These are phyloP conservation scores for Apostichopus leukothele DNA, from an alignment of 53 echinoderm and acorn worm genomes.

Conservation along the genomic window DNA sequence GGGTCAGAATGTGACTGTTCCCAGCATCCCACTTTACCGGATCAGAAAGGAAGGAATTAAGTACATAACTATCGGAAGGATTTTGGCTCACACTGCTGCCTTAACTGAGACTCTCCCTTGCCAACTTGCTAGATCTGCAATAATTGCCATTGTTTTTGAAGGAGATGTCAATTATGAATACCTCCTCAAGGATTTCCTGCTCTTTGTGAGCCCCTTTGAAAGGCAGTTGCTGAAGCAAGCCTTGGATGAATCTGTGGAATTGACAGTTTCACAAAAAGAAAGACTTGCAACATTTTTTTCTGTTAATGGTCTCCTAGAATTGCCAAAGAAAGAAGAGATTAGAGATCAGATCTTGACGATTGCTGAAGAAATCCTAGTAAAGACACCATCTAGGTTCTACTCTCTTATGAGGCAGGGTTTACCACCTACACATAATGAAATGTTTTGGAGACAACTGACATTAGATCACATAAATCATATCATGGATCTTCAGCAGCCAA, in stretches of 20 bases:
- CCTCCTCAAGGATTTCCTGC: not conserved
- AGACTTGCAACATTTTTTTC: constrained; percentile 2
- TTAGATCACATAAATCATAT: constrained; percentile 28
- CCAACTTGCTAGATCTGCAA: not conserved
- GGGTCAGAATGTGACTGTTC: constrained; percentile 13
- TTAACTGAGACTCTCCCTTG: constrained; percentile 20
- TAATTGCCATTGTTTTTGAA: constrained; percentile 27
- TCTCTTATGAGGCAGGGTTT: constrained; percentile 43
- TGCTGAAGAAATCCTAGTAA: constrained; percentile 16
- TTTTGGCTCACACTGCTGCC: not conserved
- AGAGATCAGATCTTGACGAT: constrained; percentile 28
- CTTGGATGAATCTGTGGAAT: not conserved
- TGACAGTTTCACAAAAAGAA: not conserved
- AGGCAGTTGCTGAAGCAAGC: not conserved
- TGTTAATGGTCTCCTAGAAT: constrained; percentile 17
- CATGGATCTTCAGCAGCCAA: not conserved
- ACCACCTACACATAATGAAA: not conserved
- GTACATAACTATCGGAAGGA: constrained; percentile 10
- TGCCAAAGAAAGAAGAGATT: constrained; percentile 11
- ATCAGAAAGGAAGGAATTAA: not conserved
- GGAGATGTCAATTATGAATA: not conserved
- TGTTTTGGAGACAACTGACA: constrained; percentile 47
- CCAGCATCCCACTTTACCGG: constrained; percentile 6
- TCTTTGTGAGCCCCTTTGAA: not conserved
- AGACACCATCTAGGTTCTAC: constrained; percentile 30